Evolutionary conservation across 2,888 invertebrate genomes (phyloP).

Genomic region (Polylopha cassiicola): DNA sequence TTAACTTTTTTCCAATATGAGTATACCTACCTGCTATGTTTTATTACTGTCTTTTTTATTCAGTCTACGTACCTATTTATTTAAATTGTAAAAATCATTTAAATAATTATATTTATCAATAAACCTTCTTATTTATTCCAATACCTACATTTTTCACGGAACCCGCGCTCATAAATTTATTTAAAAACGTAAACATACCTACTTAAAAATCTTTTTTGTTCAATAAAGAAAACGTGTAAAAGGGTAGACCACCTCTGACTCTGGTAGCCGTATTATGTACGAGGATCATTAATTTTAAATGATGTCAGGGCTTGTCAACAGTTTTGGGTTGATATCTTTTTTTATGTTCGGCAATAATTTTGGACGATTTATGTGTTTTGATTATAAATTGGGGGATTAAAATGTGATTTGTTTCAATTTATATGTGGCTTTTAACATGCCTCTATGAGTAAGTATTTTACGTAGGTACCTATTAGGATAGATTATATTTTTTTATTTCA

Average conservation of each 20-base stretch:
- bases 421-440: slow-evolving; percentile 28
- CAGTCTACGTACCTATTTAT: no score
- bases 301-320: slow-evolving; percentile 70
- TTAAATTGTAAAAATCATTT: no score
- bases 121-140: no score
- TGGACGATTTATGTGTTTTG: slow-evolving; percentile 58
- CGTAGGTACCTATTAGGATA: no score
- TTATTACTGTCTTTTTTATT: no score
- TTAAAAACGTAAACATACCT: slow-evolving; percentile 3
- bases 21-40: no score
- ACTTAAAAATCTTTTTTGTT: slow-evolving; percentile 19
- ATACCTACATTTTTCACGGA: no score
- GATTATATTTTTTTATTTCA: no score
- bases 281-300: slow-evolving; percentile 69
- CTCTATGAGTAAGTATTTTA: no score
- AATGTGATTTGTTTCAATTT: slow-evolving; percentile 27
- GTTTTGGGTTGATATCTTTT: slow-evolving; percentile 51
- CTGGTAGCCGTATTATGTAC: slow-evolving; percentile 62
- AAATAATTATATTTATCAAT: no score
- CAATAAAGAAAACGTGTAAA: slow-evolving; percentile 37
- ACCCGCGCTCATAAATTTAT: slow-evolving; percentile 9
- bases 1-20: no score
- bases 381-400: slow-evolving; percentile 41
- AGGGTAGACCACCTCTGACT: slow-evolving; percentile 71
- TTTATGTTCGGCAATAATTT: slow-evolving; percentile 44